Evolutionary conservation across 2,888 invertebrate genomes (phyloP).

Genomic region (Machimus atricapillus): DNA sequence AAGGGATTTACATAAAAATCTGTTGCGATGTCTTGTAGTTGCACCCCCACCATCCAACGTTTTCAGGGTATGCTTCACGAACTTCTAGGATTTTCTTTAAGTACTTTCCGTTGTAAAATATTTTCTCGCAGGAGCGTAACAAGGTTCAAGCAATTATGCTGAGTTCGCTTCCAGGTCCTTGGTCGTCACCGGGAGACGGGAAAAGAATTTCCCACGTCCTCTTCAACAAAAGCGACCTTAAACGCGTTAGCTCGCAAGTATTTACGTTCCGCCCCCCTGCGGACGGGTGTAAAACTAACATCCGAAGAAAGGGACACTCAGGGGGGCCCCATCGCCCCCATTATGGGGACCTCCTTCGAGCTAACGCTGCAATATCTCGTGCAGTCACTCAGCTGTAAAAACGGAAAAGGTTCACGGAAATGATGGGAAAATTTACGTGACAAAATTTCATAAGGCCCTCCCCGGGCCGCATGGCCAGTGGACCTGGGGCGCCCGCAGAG

Average conservation of each 20-base stretch:
- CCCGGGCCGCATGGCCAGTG: background rate
- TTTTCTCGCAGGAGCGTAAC: background rate
- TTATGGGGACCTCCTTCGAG: constrained; percentile 19
- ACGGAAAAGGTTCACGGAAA: constrained; percentile 46
- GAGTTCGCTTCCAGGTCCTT: background rate
- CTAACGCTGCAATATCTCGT: constrained; percentile 32
- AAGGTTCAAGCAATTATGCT: background rate
- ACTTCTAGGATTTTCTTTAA: background rate
- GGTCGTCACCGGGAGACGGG: background rate
- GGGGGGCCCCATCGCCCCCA: background rate
- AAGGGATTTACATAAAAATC: background rate
- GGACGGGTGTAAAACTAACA: background rate
- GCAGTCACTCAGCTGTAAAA: constrained; percentile 44
- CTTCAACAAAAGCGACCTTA: background rate
- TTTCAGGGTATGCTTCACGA: background rate
- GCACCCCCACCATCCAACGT: background rate
- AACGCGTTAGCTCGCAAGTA: background rate
- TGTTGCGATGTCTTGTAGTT: background rate
- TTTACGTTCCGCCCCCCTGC: background rate
- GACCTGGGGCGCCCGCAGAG: constrained; percentile 10
- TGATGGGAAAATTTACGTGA: constrained; percentile 47
- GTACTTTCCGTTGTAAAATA: background rate
- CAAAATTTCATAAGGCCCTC: constrained; percentile 44
- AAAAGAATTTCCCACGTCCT: background rate
- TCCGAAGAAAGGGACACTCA: background rate